Evolutionary conservation across 2,797 vertebrate species (phyloP).

Genomic region (Pitangus sulphuratus): DNA sequence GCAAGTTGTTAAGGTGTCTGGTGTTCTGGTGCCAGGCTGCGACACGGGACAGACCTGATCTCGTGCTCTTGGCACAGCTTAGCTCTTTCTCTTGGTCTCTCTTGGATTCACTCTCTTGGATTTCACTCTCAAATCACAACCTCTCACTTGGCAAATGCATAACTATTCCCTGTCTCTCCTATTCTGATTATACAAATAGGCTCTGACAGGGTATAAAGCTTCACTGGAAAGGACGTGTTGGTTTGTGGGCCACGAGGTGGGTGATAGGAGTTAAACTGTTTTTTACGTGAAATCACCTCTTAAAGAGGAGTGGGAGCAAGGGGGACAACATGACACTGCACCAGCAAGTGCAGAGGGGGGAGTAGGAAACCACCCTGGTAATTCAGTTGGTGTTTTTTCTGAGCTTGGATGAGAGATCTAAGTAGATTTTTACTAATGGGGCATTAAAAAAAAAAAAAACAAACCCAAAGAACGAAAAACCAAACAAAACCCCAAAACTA

Average conservation of each 20-base stretch:
- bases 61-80: not conserved
- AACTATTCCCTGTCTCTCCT: not conserved
- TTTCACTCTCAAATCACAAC: not conserved
- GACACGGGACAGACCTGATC: not conserved
- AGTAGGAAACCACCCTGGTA: not conserved
- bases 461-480: not conserved
- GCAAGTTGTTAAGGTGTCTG: not conserved
- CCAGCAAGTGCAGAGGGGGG: not conserved
- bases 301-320: not conserved
- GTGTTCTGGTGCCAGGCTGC: not conserved
- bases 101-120: not conserved
- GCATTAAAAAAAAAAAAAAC: not conserved
- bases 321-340: not conserved
- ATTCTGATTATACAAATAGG: constrained; percentile 20
- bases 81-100: not conserved
- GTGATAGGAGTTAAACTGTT: not conserved
- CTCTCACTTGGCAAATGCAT: not conserved
- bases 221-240: not conserved
- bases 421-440: not conserved
- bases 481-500: not conserved
- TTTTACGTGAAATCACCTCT: not conserved
- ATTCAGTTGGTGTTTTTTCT: not conserved
- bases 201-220: constrained; percentile 8
- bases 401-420: not conserved
- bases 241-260: constrained; percentile 9